phyloP scores from a whole-genome alignment of 1,140 invertebrate genomes.

The Pseudomyrmex pallidus region DNA sequence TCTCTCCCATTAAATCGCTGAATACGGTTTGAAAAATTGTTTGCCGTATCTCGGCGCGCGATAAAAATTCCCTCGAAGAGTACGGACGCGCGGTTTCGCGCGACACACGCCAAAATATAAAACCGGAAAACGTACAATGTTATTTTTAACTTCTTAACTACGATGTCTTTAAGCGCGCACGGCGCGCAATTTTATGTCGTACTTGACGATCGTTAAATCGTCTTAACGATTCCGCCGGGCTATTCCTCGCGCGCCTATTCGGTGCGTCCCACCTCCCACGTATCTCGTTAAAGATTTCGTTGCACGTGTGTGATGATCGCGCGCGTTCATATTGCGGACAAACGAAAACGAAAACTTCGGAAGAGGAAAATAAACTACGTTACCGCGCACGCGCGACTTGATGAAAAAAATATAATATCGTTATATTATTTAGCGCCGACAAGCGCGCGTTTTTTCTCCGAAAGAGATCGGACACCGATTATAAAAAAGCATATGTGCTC shows the following conservation, averaged over 20 bases:
- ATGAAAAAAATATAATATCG: not conserved
- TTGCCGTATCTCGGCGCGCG: not conserved
- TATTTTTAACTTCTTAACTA: slow-evolving; percentile 47
- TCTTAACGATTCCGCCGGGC: slow-evolving; percentile 41
- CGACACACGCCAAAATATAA: slow-evolving; percentile 27
- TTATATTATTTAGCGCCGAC: not conserved
- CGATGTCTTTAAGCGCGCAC: slow-evolving; percentile 41
- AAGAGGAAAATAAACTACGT: not conserved
- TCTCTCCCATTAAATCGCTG: not conserved
- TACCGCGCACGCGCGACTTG: not conserved
- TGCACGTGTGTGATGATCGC: not conserved
- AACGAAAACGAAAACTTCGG: not conserved
- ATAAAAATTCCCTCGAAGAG: not conserved
- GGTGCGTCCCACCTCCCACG: not conserved
- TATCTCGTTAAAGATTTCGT: slow-evolving; percentile 27
- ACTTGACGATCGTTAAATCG: slow-evolving; percentile 42
- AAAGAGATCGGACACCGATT: not conserved
- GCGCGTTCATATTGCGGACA: not conserved
- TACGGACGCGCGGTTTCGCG: not conserved
- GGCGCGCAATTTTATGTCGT: slow-evolving; percentile 38
- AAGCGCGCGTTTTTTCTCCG: not conserved
- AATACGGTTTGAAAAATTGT: not conserved
- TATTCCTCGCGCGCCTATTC: not conserved
- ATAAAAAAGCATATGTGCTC: not conserved
- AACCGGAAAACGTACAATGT: slow-evolving; percentile 45